Conservation (phyloP, 2,113 vertebrate genomes). For the Myocastor coypus region DNA sequence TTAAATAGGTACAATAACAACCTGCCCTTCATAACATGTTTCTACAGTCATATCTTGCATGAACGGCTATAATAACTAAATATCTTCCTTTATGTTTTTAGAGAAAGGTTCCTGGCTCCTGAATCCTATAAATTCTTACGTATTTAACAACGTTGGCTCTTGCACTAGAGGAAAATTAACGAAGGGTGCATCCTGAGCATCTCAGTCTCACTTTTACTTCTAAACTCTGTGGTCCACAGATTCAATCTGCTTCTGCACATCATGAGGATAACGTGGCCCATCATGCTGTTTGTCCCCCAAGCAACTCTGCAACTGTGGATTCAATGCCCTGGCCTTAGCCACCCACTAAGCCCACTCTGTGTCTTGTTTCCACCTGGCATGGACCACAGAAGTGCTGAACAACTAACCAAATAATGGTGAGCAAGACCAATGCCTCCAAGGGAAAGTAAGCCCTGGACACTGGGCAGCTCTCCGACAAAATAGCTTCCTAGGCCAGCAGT, state of each 20-base stretch:
- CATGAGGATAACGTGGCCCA: neutral
- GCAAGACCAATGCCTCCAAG: neutral
- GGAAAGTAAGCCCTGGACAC: neutral
- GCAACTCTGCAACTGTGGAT: neutral
- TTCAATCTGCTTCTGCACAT: neutral
- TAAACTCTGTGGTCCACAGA: neutral
- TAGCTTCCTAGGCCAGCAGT: neutral
- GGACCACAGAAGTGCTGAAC: neutral
- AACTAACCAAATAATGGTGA: neutral
- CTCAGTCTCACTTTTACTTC: neutral
- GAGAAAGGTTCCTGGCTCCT: neutral
- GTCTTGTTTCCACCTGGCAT: neutral
- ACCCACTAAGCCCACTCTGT: neutral
- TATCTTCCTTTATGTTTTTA: neutral
- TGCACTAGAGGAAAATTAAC: neutral
- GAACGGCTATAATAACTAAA: neutral
- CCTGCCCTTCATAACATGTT: neutral
- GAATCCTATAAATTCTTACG: neutral
- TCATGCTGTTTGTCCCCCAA: neutral
- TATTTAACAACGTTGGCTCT: neutral
- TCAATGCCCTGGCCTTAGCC: neutral
- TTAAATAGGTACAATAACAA: slow-evolving; percentile 17
- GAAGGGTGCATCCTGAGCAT: neutral
- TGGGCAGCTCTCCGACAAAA: neutral
- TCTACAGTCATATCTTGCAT: neutral